phyloP scores from a whole-genome alignment of 2,888 invertebrate genomes.

The Polia nebulosa region DNA sequence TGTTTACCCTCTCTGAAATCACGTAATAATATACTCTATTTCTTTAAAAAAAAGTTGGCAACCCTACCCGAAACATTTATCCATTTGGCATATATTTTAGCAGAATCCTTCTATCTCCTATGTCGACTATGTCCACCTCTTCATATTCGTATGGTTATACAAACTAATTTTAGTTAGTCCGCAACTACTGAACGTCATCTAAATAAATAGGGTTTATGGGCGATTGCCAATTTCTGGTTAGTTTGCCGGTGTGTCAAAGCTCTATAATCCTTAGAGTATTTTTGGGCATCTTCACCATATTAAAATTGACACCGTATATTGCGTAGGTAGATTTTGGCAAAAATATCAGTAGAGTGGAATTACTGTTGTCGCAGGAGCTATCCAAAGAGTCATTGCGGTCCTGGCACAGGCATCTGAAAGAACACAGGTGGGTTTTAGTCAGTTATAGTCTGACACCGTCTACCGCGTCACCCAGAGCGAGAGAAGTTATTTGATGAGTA shows the following conservation, averaged over 20 bases:
- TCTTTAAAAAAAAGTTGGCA: too few relatives aligned
- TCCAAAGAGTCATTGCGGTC: too few relatives aligned
- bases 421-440: too few relatives aligned
- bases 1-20: too few relatives aligned
- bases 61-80: too few relatives aligned
- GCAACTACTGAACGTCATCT: conserved; percentile 46
- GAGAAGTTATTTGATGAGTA: too few relatives aligned
- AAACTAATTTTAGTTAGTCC: conserved; percentile 51
- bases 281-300: conserved; percentile 19
- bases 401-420: too few relatives aligned
- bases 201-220: conserved; percentile 67
- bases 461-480: too few relatives aligned
- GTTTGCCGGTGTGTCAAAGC: conserved; percentile 48
- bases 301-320: conserved; percentile 30
- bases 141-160: conserved; percentile 14
- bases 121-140: neutral
- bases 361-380: conserved; percentile 17
- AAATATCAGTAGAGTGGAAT: neutral
- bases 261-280: conserved; percentile 45
- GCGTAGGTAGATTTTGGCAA: conserved; percentile 30
- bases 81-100: too few relatives aligned
- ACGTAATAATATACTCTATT: too few relatives aligned
- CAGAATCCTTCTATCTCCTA: too few relatives aligned
- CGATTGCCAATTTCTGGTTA: conserved; percentile 65
- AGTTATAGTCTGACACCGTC: too few relatives aligned